Percentiles rank a stretch among this genome's conserved stretches.
phyloP scores from a whole-genome alignment of 2,797 vertebrate species.

The Salmo trutta region DNA sequence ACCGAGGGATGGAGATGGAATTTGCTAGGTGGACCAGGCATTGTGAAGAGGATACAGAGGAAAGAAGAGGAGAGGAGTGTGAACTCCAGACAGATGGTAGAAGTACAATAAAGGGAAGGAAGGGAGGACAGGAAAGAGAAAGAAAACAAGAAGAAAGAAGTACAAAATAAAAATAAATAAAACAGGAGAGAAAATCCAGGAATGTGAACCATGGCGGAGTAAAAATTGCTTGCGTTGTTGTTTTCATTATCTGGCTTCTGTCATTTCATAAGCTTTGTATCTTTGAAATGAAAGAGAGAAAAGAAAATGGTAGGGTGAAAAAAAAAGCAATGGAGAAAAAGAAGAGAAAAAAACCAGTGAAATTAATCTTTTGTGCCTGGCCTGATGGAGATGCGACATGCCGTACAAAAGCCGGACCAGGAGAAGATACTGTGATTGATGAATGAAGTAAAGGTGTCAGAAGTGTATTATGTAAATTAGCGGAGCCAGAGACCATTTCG shows the following conservation, averaged over 20 bases:
- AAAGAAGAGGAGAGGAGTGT: conserved; percentile 51
- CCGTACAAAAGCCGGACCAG: conserved; percentile 97
- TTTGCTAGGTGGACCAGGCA: conserved; percentile 58
- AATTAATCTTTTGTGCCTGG: conserved; percentile 99
- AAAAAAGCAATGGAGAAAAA: conserved; percentile 79
- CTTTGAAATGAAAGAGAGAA: conserved; percentile 94
- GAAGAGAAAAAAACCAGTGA: conserved; percentile 84
- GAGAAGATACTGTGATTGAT: conserved; percentile 98
- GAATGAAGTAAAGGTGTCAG: conserved; percentile 99
- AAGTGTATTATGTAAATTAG: conserved; percentile 99
- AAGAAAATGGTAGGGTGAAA: conserved; percentile 59
- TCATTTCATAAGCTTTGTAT: conserved; percentile 89
- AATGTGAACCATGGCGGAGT: conserved; percentile 86
- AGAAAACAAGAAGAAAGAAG: conserved; percentile 12
- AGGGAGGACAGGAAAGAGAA: conserved; percentile 19
- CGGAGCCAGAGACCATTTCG: conserved; percentile 95
- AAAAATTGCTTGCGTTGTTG: conserved; percentile 98
- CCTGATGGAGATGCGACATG: conserved; percentile 98
- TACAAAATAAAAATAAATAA: neutral
- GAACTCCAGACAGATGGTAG: conserved; percentile 71
- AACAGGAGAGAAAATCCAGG: conserved; percentile 80
- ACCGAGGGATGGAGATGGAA: conserved; percentile 60
- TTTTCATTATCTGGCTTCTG: conserved; percentile 99
- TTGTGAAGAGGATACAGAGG: conserved; percentile 69
- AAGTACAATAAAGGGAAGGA: conserved; percentile 75